Conservation (phyloP, 2,113 vertebrate genomes). For the Ceyx margarethae region DNA sequence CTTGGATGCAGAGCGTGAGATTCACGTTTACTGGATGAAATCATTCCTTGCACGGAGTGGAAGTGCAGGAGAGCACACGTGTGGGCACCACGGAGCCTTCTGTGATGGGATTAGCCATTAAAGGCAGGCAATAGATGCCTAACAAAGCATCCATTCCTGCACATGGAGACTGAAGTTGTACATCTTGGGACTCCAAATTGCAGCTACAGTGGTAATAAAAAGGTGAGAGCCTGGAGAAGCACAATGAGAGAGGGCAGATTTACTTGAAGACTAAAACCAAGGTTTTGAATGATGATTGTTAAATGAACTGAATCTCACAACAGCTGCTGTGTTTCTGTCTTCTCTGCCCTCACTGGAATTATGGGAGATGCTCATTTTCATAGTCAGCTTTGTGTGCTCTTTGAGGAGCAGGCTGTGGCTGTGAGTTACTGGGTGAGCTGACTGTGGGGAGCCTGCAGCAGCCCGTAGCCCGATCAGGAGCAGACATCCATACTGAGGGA, state of each 20-base stretch:
- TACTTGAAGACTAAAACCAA: not conserved
- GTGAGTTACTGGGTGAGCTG: not conserved
- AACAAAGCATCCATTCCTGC: not conserved
- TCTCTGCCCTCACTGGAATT: not conserved
- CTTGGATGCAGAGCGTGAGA: not conserved
- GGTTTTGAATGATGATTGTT: not conserved
- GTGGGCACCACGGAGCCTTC: not conserved
- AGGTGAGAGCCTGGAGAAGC: not conserved
- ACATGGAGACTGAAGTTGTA: not conserved
- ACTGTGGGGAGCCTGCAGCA: not conserved
- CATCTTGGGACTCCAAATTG: not conserved
- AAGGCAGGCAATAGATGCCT: not conserved
- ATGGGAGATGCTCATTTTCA: not conserved
- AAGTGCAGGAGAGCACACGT: fast-evolving
- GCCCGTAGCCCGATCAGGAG: not conserved
- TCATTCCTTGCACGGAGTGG: not conserved
- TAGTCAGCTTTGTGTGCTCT: not conserved
- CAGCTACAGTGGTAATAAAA: not conserved
- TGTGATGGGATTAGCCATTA: not conserved
- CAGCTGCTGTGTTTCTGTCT: not conserved
- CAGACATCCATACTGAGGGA: not conserved
- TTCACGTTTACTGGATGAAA: not conserved
- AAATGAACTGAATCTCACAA: not conserved
- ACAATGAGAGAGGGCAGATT: not conserved
- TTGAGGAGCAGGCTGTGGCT: not conserved